phyloP scores from a whole-genome alignment of 30 jellyfish, hydroid and myxozoan genomes.

The Pelagia noctiluca region DNA sequence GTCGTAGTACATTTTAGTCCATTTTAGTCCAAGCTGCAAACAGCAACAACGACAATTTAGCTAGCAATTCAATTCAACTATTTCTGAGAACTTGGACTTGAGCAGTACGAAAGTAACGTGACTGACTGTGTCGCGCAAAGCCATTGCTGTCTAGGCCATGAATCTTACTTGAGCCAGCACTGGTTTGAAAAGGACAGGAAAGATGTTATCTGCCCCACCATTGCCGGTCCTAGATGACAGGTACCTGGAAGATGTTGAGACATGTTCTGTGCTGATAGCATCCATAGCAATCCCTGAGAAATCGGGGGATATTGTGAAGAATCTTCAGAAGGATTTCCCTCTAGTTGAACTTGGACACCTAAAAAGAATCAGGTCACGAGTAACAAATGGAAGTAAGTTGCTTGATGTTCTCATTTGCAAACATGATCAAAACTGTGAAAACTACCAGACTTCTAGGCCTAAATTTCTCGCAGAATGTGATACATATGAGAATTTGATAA shows the following conservation, averaged over 20 bases:
- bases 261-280: conserved; percentile 36
- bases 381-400: neutral
- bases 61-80: no score
- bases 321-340: conserved; percentile 12
- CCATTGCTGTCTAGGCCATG: no score
- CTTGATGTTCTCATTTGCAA: conserved; percentile 28
- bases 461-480: neutral
- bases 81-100: no score
- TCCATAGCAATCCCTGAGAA: neutral
- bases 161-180: no score
- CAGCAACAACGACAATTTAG: no score
- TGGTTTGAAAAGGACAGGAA: no score
- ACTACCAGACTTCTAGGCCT: neutral
- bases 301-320: conserved; percentile 23
- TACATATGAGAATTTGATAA: neutral
- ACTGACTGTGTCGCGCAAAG: no score
- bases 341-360: conserved; percentile 26
- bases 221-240: conserved; percentile 48
- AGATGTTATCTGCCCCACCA: no score
- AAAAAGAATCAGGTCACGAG: conserved; percentile 47
- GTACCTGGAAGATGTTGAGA: neutral
- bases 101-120: no score
- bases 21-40: no score
- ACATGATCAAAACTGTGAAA: conserved; percentile 4
- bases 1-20: no score